Conservation (phyloP, 2,113 vertebrate genomes). For the Haemorhous mexicanus region DNA sequence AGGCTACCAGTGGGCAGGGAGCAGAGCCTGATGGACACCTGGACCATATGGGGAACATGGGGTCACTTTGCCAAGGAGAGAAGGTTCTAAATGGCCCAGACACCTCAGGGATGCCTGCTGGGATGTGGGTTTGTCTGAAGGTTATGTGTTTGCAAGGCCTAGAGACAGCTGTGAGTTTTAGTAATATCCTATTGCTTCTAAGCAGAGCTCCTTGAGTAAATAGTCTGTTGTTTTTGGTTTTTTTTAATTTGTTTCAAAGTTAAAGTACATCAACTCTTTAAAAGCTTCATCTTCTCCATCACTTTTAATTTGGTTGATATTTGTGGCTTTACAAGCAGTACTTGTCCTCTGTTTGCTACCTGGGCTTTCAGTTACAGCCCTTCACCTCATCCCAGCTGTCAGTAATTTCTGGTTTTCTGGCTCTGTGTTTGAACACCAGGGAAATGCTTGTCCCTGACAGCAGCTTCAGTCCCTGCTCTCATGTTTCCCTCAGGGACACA, state of each 20-base stretch:
- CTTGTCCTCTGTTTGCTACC: background rate
- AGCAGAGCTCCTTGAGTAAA: background rate
- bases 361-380: background rate
- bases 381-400: background rate
- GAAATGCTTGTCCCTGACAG: background rate
- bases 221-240: background rate
- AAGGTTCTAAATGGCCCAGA: background rate
- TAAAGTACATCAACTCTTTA: background rate
- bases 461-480: background rate
- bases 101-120: background rate
- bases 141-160: background rate
- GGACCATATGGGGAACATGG: fast-evolving
- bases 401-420: background rate
- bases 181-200: background rate
- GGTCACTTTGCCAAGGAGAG: background rate
- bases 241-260: background rate
- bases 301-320: background rate
- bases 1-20: background rate
- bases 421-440: background rate
- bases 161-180: background rate
- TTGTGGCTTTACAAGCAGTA: background rate
- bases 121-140: background rate
- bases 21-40: background rate
- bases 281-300: background rate
- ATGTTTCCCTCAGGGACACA: background rate